These are phyloP conservation scores for Parus major DNA, from an alignment of 2,113 vertebrate species.

Conservation along the genomic window DNA sequence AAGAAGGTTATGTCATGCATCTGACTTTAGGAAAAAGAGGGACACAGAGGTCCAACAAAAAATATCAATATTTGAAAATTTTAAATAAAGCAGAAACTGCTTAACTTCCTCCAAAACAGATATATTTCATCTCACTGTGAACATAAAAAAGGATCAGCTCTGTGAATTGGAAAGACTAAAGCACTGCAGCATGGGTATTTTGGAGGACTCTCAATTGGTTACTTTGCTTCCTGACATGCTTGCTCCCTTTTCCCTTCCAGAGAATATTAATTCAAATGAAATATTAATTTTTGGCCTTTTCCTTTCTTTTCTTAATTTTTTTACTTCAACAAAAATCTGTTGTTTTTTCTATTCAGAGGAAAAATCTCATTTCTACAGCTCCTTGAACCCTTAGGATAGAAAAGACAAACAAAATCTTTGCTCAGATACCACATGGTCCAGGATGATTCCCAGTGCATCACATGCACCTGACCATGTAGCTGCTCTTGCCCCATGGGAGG, in stretches of 20 bases:
- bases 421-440: background rate
- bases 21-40: background rate
- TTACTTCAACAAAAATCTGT: background rate
- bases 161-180: background rate
- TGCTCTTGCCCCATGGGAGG: background rate
- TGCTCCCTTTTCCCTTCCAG: background rate
- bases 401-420: background rate
- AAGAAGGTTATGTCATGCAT: background rate
- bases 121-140: background rate
- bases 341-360: background rate
- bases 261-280: background rate
- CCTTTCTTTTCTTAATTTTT: background rate
- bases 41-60: background rate
- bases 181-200: background rate
- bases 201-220: background rate
- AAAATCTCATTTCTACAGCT: background rate
- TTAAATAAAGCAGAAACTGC: background rate
- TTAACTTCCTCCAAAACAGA: background rate
- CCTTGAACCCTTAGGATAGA: background rate
- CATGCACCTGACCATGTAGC: background rate
- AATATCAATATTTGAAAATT: background rate
- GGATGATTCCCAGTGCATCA: background rate
- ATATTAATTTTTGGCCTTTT: background rate
- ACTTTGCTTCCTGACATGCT: background rate
- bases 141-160: background rate